Evolutionary conservation across 2,113 vertebrate species (phyloP).

Genomic region (Puffinus mauretanicus): DNA sequence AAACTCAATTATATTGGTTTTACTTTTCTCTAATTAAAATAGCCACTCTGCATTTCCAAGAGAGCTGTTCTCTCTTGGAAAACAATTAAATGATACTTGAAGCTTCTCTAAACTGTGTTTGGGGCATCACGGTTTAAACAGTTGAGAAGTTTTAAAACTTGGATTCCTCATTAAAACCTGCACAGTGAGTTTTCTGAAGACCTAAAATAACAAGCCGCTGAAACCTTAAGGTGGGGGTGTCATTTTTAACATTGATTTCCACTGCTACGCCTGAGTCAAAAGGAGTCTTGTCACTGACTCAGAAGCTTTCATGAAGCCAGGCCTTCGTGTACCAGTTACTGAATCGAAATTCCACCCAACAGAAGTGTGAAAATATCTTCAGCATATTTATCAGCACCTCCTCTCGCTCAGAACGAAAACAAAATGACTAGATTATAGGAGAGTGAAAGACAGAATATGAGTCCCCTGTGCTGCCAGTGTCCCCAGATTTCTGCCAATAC

Average conservation of each 20-base stretch:
- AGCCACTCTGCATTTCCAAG: not conserved
- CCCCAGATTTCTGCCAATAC: conserved; percentile 30
- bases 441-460: conserved; percentile 20
- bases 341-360: conserved; percentile 37
- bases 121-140: not conserved
- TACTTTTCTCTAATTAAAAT: not conserved
- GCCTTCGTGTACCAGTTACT: not conserved
- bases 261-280: not conserved
- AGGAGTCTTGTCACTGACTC: not conserved
- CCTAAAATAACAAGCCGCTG: not conserved
- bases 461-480: not conserved
- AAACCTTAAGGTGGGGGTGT: not conserved
- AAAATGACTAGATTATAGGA: not conserved
- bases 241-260: not conserved
- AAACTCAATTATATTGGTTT: not conserved
- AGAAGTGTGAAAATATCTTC: conserved; percentile 44
- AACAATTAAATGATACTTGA: not conserved
- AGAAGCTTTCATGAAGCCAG: not conserved
- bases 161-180: not conserved
- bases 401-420: not conserved
- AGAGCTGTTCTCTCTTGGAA: not conserved
- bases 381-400: conserved; percentile 62
- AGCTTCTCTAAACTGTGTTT: not conserved
- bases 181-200: not conserved
- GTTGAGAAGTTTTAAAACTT: not conserved